Conservation (phyloP, 2,113 vertebrate species). For the Malurus elegans region DNA sequence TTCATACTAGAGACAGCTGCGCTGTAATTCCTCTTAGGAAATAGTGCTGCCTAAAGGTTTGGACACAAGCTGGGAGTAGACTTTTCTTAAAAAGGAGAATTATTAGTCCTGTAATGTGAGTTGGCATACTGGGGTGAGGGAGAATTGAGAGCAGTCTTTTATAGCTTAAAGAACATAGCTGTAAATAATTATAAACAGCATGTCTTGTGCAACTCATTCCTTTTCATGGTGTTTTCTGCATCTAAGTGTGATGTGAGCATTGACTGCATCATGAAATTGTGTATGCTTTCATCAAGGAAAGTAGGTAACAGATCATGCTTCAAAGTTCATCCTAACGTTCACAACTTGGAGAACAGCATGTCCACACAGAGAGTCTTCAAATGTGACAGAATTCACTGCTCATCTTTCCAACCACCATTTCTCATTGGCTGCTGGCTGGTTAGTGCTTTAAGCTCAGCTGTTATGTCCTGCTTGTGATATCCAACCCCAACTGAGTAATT, state of each 20-base stretch:
- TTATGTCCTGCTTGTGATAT: slow-evolving; percentile 3
- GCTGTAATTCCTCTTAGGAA: background rate
- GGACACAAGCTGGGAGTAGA: background rate
- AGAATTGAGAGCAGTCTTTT: background rate
- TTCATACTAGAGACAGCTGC: background rate
- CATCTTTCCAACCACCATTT: slow-evolving; percentile 26
- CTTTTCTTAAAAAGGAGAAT: background rate
- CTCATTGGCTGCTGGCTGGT: slow-evolving; percentile 71
- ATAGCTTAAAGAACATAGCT: background rate
- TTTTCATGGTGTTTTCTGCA: background rate
- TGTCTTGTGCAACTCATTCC: background rate
- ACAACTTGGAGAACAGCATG: background rate
- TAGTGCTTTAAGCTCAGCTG: slow-evolving; percentile 59
- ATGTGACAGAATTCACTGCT: background rate
- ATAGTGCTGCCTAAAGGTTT: background rate
- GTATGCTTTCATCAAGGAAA: slow-evolving; percentile 23
- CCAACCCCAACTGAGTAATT: background rate
- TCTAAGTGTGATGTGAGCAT: background rate
- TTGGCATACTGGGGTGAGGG: background rate
- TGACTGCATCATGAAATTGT: background rate
- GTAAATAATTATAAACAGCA: background rate
- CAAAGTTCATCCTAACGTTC: background rate
- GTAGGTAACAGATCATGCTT: background rate
- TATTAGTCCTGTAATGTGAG: background rate
- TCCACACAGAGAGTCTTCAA: background rate